Base-by-base conservation (phyloP, 1,140 invertebrate species). In the Pachypsylla venusta region DNA sequence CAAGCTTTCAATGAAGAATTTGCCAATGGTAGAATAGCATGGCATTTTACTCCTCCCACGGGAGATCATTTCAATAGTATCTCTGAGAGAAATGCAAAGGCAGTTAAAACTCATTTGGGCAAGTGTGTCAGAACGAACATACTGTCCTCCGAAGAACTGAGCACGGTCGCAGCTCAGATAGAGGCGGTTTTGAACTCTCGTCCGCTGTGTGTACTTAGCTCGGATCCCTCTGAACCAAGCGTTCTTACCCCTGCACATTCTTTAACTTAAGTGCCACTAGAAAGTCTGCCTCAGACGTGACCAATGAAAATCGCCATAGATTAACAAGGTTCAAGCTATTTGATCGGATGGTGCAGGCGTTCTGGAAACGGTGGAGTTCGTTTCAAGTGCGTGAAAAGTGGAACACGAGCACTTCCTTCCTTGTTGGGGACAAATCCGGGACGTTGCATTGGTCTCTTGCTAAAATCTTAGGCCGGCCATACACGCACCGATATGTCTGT, bases 341-440 rank as follows among this genome's bases (percentile, higher is more conserved):
- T 12, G 58, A 62, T 28, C 53, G 60, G 30, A 4, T 64, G 16
- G 25, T 27, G 2, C 61, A 63, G 58, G 19, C 61, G 27, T 70
- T 73, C 58, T 35, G 30, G 30, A 35, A 35, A 35, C 30, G 30
- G 7, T 35, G 30, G 30, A 35, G 30, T 35, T 35, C 30, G 30
- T 68, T 72, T 27, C 67, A 71, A 56, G 61, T 66, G 14, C 39
- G 66, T 57, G 55, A 55, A 12, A 72, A 70, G 61, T 69, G 67
- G 66, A 53, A 56, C 19, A 56, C 2, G 16, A 13, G 22, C 20
- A 39, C 27, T 16, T 35, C 30, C n/a, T n/a, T n/a, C 7, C 30
- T 35, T 35, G n/a, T 35, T n/a, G 7, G 64, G 22, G 58, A 65
- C 20, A 64, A 65, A 54, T 14, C 40, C 0, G 66, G 68, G 25